Evolutionary conservation across 2,888 invertebrate species (phyloP), one percentile per base, ranked within the genome.

Genomic region (Venusia cambrica): DNA sequence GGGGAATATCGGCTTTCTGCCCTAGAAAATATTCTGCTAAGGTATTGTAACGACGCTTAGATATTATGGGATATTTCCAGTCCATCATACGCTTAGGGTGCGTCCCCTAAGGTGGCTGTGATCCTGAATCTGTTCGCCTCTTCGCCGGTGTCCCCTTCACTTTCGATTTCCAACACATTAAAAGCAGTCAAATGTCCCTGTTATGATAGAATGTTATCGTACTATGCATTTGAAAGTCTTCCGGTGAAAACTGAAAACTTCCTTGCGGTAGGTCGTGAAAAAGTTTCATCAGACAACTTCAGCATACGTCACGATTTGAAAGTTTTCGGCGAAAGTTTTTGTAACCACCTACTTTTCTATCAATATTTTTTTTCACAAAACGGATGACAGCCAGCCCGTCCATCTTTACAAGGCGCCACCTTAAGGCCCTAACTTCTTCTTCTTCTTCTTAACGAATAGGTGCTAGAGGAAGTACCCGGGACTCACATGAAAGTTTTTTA

Each of bases 1-100:
- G 79, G 87, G 87, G 87, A 85, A 87, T 87, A 84, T 87, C 87
- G 85, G 83, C 84, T 87, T 87, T 87, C 81, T 80, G 77, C 76
- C 73, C 75, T 79, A 85, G 85, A 83, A 87, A 85, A 85, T 85
- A 81, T 81, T 84, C 83, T 70, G 59, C 75, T 74, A 78, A 76
- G 78, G 76, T 80, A 81, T 84, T 84, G 83, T 84, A 77, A 80
- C 74, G 73, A 72, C 70, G 77, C 72, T 76, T 63, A 71, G 78
- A 77, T 83, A 81, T 83, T 81, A 80, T 74, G 74, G 76, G 74
- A 81, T 83, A 81, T 83, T 81, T 78, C 73, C 73, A 83, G 84
- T 80, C 67, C 68, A 81, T 84, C 77, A 80, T 81, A 71, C 59
- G 57, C 65, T 57, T 62, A 70, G 71, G 73, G 73, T 56, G 75